phyloP scores from a whole-genome alignment of 2,797 vertebrate species.

The Crenuchus spilurus region DNA sequence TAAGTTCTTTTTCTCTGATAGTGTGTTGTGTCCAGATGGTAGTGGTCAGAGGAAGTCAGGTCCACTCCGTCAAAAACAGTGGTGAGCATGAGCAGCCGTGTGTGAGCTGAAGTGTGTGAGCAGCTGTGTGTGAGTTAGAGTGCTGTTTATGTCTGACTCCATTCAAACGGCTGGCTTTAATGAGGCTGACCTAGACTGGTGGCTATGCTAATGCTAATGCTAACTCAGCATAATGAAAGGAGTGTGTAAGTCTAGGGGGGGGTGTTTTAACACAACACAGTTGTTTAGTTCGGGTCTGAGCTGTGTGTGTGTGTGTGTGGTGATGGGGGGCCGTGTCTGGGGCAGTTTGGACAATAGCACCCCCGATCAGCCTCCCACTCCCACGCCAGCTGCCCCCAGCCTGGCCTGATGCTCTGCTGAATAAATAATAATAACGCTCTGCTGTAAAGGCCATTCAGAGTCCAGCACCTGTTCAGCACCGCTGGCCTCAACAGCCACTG shows the following conservation, averaged over 20 bases:
- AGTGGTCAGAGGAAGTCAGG: too few relatives aligned
- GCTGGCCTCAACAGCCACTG: constrained; percentile 34
- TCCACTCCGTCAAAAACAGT: too few relatives aligned
- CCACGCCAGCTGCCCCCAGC: constrained; percentile 58
- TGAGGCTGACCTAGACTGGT: constrained; percentile 60
- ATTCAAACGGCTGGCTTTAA: constrained; percentile 72
- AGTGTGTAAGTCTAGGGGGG: constrained; percentile 21
- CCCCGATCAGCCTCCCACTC: constrained; percentile 17
- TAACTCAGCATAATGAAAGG: constrained; percentile 18
- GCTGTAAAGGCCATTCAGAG: constrained; percentile 72
- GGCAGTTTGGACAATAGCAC: constrained; percentile 23
- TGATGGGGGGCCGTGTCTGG: neutral
- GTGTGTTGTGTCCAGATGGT: too few relatives aligned
- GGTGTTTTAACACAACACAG: constrained; percentile 14
- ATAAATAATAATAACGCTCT: constrained; percentile 82
- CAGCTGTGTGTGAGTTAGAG: constrained; percentile 80
- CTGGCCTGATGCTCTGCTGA: constrained; percentile 71
- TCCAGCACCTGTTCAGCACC: constrained; percentile 60
- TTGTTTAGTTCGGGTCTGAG: constrained; percentile 38
- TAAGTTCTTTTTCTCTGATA: too few relatives aligned
- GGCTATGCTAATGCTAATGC: constrained; percentile 46
- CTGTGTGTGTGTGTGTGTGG: constrained; percentile 29
- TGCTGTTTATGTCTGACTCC: constrained; percentile 73
- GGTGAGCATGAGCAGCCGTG: too few relatives aligned
- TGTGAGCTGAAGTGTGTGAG: constrained; percentile 35